Base-by-base conservation (phyloP, 2,888 invertebrate genomes). In the Nemotelus nigrinus region DNA sequence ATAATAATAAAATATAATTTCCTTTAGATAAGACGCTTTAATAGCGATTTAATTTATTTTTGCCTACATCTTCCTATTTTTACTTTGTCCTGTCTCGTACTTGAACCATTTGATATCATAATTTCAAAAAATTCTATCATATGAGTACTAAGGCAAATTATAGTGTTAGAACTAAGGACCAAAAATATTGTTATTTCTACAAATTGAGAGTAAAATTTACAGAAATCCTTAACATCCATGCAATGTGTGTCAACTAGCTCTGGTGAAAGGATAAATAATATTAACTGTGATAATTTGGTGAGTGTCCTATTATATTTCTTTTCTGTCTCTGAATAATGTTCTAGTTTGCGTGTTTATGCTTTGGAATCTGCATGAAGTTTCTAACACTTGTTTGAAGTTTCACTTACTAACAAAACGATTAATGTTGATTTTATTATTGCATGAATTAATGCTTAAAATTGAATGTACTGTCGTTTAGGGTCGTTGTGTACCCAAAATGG, bases 271-370 rank as follows among this genome's bases (percentile, higher is more conserved):
- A 83, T 83, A 83, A 80, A 83, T 84, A 84, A 70, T 79, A n/a
- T 80, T 79, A 77, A 83, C 84, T 86, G 85, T 86, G 87, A 87
- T 86, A 84, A 86, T 82, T 82, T 85, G 86, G 86, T 86, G 85
- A 86, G 86, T 87, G 83, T 79, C 72, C 76, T 58, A 53, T 76
- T 25, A 25, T 25, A 25, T 25, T 25, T 25, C 25, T 25, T 25
- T 55, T 74, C 72, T 50, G 6, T 53, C 53, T 63, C 60, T 76
- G 55, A 45, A 47, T 45, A 10, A 0, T 64, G 45, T 64, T 64
- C 6, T 39, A 8, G 3, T 44, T 63, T 43, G 8, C 0, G 10
- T 3, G 10, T 57, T 57, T 57, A 4, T 57, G 25, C 57, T 57
- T 57, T 57, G 4, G 25, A 25, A 44, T 44, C 4, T 64, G 64